These are phyloP conservation scores for Platysternon megacephalum DNA, from an alignment of 2,113 vertebrate species.

Conservation along the genomic window DNA sequence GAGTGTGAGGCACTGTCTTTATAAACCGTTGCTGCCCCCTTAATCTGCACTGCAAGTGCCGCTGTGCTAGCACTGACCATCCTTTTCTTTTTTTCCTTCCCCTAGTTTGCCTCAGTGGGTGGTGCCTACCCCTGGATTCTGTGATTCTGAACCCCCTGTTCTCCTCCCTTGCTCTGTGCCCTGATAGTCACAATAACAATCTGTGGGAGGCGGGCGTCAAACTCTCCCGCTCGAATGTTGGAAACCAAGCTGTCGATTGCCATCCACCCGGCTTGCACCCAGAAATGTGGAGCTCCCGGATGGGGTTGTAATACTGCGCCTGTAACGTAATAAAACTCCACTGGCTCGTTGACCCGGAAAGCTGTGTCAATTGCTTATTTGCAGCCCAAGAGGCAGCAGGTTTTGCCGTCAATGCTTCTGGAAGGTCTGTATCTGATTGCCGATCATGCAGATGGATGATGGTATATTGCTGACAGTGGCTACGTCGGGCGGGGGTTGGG, in stretches of 20 bases:
- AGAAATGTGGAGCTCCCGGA: rapidly evolving
- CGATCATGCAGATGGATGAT: rapidly evolving
- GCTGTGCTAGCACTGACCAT: background rate
- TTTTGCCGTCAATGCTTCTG: rapidly evolving
- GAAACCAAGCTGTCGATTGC: rapidly evolving
- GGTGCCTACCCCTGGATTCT: background rate
- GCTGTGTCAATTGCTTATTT: rapidly evolving
- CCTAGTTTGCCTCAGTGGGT: background rate
- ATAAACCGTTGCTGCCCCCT: background rate
- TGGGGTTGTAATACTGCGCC: background rate
- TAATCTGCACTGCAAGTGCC: background rate
- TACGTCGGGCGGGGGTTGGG: background rate
- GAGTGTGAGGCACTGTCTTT: background rate
- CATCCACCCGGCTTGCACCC: background rate
- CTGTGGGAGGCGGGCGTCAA: background rate
- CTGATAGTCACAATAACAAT: rapidly evolving
- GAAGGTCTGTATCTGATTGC: rapidly evolving
- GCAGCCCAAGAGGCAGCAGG: rapidly evolving
- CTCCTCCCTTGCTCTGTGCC: rapidly evolving
- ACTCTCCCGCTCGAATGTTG: rapidly evolving
- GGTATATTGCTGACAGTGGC: background rate
- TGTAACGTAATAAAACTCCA: background rate
- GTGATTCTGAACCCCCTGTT: background rate
- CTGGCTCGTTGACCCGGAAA: rapidly evolving
- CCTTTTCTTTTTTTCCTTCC: background rate